A percentile compares a stretch with the other conserved stretches of the same genome.
These are phyloP conservation scores for Sarcophaga bullata DNA, from an alignment of 1,140 invertebrate species.

Conservation along the genomic window DNA sequence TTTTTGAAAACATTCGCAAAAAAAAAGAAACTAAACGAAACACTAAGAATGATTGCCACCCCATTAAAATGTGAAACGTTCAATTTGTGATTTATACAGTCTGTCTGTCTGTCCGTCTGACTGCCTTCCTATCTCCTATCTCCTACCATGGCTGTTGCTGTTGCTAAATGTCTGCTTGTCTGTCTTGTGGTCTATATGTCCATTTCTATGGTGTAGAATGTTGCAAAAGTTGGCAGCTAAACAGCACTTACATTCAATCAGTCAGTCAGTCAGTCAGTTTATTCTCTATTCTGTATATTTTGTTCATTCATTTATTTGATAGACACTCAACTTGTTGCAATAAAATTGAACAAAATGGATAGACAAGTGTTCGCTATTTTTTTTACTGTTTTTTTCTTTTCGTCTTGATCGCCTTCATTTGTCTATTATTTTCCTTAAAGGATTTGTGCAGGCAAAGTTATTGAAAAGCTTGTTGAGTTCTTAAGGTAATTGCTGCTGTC, in stretches of 20 bases:
- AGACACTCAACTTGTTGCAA: neutral
- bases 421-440: slow-evolving; percentile 24
- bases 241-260: slow-evolving; percentile 18
- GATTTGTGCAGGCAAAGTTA: neutral
- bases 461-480: slow-evolving; percentile 26
- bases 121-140: neutral
- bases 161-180: slow-evolving; percentile 46
- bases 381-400: neutral
- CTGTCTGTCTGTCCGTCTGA: neutral
- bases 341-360: slow-evolving; percentile 19
- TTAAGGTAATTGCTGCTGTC: slow-evolving; percentile 64
- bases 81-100: slow-evolving; percentile 40
- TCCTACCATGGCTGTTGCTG: too few relatives aligned
- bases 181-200: slow-evolving; percentile 38
- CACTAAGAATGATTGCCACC: slow-evolving; percentile 58
- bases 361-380: slow-evolving; percentile 26
- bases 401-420: too few relatives aligned
- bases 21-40: neutral
- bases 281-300: neutral
- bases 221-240: slow-evolving; percentile 26
- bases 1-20: neutral
- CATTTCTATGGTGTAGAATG: neutral
- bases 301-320: neutral
- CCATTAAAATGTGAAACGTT: slow-evolving; percentile 55
- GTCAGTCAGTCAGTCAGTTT: neutral